These are phyloP conservation scores for Rhaphigaster nebulosa DNA, from an alignment of 2,888 invertebrate genomes.

Conservation along the genomic window DNA sequence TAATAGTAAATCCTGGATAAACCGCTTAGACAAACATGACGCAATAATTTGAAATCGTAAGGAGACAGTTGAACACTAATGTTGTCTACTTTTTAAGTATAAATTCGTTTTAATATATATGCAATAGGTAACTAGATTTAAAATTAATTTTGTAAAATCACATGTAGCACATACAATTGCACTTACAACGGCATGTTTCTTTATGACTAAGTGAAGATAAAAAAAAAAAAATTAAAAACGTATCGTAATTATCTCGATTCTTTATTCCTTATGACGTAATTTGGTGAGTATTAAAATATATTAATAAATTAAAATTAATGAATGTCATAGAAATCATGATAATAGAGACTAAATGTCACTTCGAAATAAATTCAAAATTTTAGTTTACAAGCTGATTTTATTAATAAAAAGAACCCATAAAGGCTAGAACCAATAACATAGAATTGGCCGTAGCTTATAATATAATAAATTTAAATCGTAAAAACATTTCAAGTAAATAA, in stretches of 20 bases:
- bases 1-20: not conserved
- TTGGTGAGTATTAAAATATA: too few relatives aligned
- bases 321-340: too few relatives aligned
- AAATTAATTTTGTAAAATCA: not conserved
- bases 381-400: not conserved
- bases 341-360: not conserved
- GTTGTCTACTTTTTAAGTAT: not conserved
- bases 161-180: not conserved
- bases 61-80: not conserved
- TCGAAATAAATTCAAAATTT: not conserved
- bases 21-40: not conserved
- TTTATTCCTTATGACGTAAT: not conserved
- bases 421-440: not conserved
- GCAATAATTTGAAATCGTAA: not conserved
- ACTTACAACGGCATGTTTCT: too few relatives aligned
- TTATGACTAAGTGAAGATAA: too few relatives aligned
- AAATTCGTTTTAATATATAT: not conserved
- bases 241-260: not conserved
- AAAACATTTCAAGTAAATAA: not conserved
- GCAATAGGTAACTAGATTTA: too few relatives aligned
- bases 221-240: not conserved
- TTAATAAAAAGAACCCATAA: not conserved
- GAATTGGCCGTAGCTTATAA: not conserved
- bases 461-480: not conserved
- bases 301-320: too few relatives aligned